Conservation (phyloP, 2,888 invertebrate genomes). For the Thera britannica region DNA sequence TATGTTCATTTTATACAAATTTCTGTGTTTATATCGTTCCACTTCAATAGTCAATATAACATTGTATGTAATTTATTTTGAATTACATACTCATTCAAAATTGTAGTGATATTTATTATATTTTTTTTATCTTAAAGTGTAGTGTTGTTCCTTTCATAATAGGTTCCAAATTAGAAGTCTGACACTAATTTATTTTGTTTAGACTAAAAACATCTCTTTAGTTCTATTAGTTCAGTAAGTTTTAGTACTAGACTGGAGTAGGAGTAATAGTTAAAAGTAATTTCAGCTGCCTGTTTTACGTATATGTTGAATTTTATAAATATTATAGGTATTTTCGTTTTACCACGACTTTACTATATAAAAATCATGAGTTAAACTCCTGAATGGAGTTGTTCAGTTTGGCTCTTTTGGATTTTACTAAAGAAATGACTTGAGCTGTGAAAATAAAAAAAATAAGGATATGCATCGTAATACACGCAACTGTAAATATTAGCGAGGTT, state of each 20-base stretch:
- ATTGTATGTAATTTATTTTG: conserved; percentile 62
- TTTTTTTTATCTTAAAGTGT: conserved; percentile 54
- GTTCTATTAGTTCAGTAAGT: conserved; percentile 57
- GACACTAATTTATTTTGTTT: conserved; percentile 80
- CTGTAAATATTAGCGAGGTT: conserved; percentile 59
- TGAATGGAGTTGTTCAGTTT: conserved; percentile 3
- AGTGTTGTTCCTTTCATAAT: conserved; percentile 61
- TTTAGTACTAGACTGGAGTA: conserved; percentile 48
- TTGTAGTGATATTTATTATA: conserved; percentile 56
- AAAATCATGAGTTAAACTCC: conserved; percentile 23
- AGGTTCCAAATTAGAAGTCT: conserved; percentile 82
- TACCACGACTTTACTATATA: not conserved
- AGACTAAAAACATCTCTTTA: conserved; percentile 56
- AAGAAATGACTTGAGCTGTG: conserved; percentile 36
- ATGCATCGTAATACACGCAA: conserved; percentile 28
- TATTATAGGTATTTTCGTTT: conserved; percentile 8
- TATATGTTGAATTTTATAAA: conserved; percentile 3
- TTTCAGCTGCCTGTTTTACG: conserved; percentile 22
- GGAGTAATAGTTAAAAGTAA: conserved; percentile 13
- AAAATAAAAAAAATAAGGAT: conserved; percentile 30
- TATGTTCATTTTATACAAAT: conserved; percentile 61
- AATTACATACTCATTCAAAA: conserved; percentile 52
- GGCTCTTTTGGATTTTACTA: conserved; percentile 10
- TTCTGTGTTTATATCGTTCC: conserved; percentile 59
- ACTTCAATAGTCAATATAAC: conserved; percentile 57